Percentiles rank a stretch among this genome's conserved stretches.
Evolutionary conservation across 2,113 vertebrate species (phyloP).

Genomic region (Nesospiza acunhae): DNA sequence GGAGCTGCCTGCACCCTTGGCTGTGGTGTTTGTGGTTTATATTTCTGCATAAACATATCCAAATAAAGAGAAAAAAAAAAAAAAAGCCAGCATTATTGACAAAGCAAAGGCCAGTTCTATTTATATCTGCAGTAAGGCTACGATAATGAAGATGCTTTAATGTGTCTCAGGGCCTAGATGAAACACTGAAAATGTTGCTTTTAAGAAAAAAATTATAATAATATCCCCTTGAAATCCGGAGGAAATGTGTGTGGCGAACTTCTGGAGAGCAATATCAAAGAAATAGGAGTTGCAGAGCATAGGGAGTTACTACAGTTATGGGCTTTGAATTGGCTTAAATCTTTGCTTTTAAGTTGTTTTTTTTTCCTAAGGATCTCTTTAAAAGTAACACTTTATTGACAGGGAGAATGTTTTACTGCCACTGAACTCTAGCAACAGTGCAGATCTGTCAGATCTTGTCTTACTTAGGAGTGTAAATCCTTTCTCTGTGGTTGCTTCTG

Average conservation of each 20-base stretch:
- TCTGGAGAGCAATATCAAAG: conserved; percentile 59
- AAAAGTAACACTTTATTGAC: conserved; percentile 55
- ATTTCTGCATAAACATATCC: not conserved
- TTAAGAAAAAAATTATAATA: conserved; percentile 46
- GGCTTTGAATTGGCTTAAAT: conserved; percentile 50
- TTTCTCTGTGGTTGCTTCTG: not conserved
- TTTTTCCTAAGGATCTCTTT: conserved; percentile 14
- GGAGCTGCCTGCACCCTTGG: not conserved
- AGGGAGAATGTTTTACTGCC: conserved; percentile 8
- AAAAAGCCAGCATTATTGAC: not conserved
- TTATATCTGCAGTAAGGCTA: conserved; percentile 26
- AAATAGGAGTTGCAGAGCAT: conserved; percentile 19
- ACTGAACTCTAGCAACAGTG: not conserved
- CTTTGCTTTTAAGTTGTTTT: conserved; percentile 48
- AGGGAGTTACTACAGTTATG: conserved; percentile 22
- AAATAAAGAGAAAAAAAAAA: not conserved
- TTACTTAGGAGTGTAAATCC: conserved; percentile 6
- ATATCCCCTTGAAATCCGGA: conserved; percentile 33
- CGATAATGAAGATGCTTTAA: not conserved
- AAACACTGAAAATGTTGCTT: conserved; percentile 59
- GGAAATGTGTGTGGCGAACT: not conserved
- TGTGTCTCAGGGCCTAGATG: conserved; percentile 49
- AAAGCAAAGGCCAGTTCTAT: conserved; percentile 33
- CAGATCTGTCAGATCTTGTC: not conserved
- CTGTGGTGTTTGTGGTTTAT: not conserved